A percentile compares a stretch with the other conserved stretches of the same genome.
Conservation (phyloP, 2,888 invertebrate species). For the Deilephila porcellus region DNA sequence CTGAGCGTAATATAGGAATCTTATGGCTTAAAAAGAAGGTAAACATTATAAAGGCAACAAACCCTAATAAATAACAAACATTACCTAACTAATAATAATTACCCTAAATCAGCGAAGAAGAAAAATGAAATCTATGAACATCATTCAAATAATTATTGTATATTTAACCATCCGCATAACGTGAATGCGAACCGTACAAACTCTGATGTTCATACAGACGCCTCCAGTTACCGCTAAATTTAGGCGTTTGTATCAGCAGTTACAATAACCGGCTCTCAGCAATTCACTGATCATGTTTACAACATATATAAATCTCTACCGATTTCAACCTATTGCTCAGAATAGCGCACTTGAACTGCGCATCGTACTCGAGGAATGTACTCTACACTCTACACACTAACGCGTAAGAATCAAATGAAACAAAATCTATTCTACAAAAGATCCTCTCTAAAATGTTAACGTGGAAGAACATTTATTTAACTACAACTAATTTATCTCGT, state of each 20-base stretch:
- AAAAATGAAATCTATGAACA: no score
- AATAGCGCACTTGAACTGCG: slow-evolving; percentile 53
- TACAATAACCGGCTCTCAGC: slow-evolving; percentile 68
- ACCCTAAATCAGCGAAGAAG: no score
- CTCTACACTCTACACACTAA: neutral
- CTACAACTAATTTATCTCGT: neutral
- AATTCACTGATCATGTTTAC: slow-evolving; percentile 76
- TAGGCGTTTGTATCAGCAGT: slow-evolving; percentile 46
- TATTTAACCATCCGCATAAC: neutral
- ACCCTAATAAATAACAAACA: no score
- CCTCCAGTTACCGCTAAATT: slow-evolving; percentile 28
- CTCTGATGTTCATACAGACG: slow-evolving; percentile 1
- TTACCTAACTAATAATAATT: no score
- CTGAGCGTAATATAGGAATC: no score
- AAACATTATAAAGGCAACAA: no score
- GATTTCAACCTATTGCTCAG: slow-evolving; percentile 58
- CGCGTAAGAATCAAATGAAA: neutral
- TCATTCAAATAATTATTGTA: no score
- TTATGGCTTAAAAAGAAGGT: no score
- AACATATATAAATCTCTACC: slow-evolving; percentile 64
- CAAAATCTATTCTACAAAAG: neutral
- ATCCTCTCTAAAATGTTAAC: neutral
- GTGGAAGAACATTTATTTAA: neutral
- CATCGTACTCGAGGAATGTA: slow-evolving; percentile 41
- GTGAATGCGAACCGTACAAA: neutral